Evolutionary conservation across 2,113 vertebrate genomes (phyloP).

Genomic region (Xenus cinereus): DNA sequence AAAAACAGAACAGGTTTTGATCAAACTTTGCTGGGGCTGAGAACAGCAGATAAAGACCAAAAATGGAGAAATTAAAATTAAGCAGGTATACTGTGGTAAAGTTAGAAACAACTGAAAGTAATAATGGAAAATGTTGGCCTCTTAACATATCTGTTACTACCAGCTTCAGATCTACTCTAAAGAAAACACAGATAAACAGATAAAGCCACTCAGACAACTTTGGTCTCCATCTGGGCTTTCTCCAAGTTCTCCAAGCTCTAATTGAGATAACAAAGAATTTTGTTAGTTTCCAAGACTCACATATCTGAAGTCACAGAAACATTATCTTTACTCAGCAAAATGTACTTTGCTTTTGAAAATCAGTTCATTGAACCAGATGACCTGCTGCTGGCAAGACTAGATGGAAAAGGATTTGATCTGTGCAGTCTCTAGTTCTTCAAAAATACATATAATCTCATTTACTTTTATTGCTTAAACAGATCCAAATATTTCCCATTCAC

Average conservation of each 20-base stretch:
- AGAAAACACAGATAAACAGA: neutral
- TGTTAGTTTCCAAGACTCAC: neutral
- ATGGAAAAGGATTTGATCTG: neutral
- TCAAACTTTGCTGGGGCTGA: neutral
- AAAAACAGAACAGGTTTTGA: neutral
- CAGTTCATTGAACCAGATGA: neutral
- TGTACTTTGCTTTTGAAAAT: constrained; percentile 27
- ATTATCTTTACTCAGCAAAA: constrained; percentile 28
- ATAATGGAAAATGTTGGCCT: neutral
- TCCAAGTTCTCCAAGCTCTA: neutral
- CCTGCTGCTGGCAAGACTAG: neutral
- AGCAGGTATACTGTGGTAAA: neutral
- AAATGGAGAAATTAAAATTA: neutral
- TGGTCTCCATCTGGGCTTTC: neutral
- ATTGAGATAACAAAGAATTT: neutral
- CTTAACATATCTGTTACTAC: neutral
- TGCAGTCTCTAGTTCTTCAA: neutral
- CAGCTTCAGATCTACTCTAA: neutral
- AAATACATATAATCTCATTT: neutral
- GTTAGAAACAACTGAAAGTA: neutral
- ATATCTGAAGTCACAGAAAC: neutral
- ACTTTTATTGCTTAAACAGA: constrained; percentile 30
- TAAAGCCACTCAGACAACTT: neutral
- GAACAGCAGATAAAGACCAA: neutral
- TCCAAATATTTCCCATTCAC: neutral